These are phyloP conservation scores for Sminthurides bifidus DNA, from an alignment of 1,140 invertebrate species.

Conservation along the genomic window DNA sequence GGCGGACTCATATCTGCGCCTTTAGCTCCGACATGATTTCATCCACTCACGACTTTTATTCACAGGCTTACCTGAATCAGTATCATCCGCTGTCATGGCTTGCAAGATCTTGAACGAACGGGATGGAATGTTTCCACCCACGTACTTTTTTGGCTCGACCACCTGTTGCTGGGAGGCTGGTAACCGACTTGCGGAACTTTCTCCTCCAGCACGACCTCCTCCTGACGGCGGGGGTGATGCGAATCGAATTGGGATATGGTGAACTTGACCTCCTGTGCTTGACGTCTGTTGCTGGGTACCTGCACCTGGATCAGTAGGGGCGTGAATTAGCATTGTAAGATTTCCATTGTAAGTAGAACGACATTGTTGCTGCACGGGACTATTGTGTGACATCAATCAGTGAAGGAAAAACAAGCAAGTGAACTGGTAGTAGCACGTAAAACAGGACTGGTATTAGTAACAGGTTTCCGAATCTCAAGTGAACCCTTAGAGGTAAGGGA, in stretches of 20 bases:
- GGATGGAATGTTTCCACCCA: conserved; percentile 69
- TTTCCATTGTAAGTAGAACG: not conserved
- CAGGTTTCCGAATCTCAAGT: no score
- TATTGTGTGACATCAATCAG: no score
- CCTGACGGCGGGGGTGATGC: conserved; percentile 17
- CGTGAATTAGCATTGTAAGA: not conserved
- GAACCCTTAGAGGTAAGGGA: no score
- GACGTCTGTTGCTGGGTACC: conserved; percentile 10
- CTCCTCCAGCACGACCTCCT: not conserved
- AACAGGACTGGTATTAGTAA: no score
- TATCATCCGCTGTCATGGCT: conserved; percentile 56
- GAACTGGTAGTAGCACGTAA: no score
- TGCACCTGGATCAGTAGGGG: not conserved
- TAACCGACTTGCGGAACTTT: conserved; percentile 37
- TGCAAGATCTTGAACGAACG: conserved; percentile 73
- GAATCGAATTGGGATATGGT: conserved; percentile 27
- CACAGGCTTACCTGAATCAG: conserved; percentile 33
- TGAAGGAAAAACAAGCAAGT: no score
- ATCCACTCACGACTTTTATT: not conserved
- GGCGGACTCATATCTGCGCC: no score
- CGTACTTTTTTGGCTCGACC: conserved; percentile 62
- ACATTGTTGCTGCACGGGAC: no score
- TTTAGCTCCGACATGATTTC: conserved; percentile 34
- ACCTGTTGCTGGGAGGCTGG: conserved; percentile 55
- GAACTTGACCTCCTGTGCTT: conserved; percentile 15